Evolutionary conservation across 2,888 invertebrate species (phyloP).

Genomic region (Apamea anceps): DNA sequence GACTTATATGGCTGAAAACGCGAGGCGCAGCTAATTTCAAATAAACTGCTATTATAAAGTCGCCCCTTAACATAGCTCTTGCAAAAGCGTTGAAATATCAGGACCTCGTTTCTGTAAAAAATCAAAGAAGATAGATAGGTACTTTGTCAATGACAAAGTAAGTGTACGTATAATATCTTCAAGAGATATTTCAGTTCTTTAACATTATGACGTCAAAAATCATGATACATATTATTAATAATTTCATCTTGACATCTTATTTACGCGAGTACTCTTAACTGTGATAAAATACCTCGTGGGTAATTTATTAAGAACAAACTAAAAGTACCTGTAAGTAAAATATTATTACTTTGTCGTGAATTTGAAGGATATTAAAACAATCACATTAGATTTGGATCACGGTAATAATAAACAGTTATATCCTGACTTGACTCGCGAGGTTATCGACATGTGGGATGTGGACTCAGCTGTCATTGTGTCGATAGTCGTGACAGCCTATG

Average conservation of each 20-base stretch:
- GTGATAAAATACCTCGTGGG: neutral
- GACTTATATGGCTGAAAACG: too few species aligned
- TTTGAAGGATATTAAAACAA: neutral
- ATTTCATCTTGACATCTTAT: neutral
- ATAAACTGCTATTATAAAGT: neutral
- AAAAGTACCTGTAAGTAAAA: neutral
- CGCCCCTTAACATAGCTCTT: neutral
- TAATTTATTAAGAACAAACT: neutral
- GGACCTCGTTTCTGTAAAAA: neutral
- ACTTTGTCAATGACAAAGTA: slow-evolving; percentile 4
- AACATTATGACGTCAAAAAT: neutral
- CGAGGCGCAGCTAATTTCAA: neutral
- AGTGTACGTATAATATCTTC: neutral
- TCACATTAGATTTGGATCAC: neutral
- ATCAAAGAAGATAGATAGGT: neutral
- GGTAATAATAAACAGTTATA: neutral
- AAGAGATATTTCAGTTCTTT: neutral
- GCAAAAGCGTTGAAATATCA: neutral
- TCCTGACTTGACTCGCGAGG: too few species aligned
- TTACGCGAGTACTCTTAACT: neutral
- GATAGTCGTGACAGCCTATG: too few species aligned
- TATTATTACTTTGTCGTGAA: neutral
- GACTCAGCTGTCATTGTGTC: too few species aligned
- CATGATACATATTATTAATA: neutral
- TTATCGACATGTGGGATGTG: too few species aligned